Percentiles rank a stretch among this genome's conserved stretches.
Evolutionary conservation across 1,140 invertebrate species (phyloP).

Genomic region (Periplaneta americana): DNA sequence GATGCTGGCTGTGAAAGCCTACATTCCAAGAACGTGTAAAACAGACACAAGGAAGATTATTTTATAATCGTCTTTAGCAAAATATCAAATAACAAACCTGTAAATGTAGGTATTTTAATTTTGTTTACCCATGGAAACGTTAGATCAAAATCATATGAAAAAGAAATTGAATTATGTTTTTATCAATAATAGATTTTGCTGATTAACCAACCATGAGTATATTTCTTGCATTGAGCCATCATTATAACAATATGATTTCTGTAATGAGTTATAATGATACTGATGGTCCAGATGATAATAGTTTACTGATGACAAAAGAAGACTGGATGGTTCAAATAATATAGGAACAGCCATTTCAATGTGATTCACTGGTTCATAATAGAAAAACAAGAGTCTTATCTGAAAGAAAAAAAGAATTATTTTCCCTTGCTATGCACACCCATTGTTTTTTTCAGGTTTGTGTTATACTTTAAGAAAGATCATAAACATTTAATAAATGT

Average conservation of each 20-base stretch:
- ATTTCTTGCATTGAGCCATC: background rate
- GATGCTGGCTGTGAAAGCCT: background rate
- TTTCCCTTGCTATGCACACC: no score
- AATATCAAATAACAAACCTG: background rate
- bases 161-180: background rate
- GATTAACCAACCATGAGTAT: background rate
- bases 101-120: background rate
- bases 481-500: no score
- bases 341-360: background rate
- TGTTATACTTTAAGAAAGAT: no score
- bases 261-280: background rate
- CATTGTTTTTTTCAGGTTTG: no score
- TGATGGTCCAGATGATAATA: background rate
- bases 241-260: background rate
- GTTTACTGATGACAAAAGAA: background rate
- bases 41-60: no score
- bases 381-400: no score
- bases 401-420: no score
- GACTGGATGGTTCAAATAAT: background rate
- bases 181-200: no score
- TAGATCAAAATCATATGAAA: background rate
- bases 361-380: background rate
- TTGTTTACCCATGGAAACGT: background rate
- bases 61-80: background rate
- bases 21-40: background rate